Evolutionary conservation across 2,797 vertebrate genomes (phyloP), one percentile per base, ranked within the genome.

Genomic region (Microtus agrestis): DNA sequence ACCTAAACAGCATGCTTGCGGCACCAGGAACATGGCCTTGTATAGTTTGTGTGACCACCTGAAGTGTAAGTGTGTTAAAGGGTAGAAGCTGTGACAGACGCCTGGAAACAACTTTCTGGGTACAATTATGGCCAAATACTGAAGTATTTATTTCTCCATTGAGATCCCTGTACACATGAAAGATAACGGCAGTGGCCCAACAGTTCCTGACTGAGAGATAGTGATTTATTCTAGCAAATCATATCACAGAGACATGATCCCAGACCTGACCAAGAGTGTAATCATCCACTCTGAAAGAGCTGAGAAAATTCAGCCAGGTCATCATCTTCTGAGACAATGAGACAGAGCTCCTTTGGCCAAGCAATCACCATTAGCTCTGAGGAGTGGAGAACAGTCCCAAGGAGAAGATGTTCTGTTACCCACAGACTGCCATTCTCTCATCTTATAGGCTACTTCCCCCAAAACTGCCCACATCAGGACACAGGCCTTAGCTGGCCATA

Each of bases 171-270:
- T 40, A 63, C 29, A 65, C n/a, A 82, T 21, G 8, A 56, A 82
- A 63, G 81, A 15, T 48, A 11, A 76, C 19, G 40, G 56, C 37
- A 46, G 87, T 15, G 21, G 71, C 37, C 34, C 51, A 5, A 48
- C 0, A 48, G 37, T 54, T 76, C 78, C 48, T 80, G 34, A 34
- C 69, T 15, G 10, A 73, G 27, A 80, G 17, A 91, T 1, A 59
- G 46, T 25, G 51, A n/a, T 54, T 86, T 91, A 80, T 5, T 87
- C 34, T 27, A 71, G 92, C 48, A 87, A 89, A 85, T 85, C 84
- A 23, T 1, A 3, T 54, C 84, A 89, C 27, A 69, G 0, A 69
- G 92, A 63, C 56, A 91, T 79, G 86, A 82, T 77, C 46, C 67
- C 61, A 88, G 87, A 37, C 81, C 51, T 12, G 59, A 54, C 54